Evolutionary conservation across 64 coral and sea anemone species (phyloP).

Genomic region (Stichodactyla helianthus): DNA sequence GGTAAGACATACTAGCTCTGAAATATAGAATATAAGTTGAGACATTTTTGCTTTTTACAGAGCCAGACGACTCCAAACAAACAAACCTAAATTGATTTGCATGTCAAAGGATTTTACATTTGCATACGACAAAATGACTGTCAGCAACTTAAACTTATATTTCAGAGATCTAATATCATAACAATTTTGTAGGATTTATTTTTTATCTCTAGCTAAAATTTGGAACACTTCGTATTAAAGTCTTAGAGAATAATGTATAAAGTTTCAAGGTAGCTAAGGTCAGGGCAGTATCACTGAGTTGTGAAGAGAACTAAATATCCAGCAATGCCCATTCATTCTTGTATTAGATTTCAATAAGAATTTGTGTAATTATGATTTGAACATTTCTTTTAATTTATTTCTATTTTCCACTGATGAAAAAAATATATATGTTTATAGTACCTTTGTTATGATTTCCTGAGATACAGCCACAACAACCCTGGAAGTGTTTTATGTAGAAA

Average conservation of each 20-base stretch:
- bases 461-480: too few relatives aligned
- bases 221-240: background rate
- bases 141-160: too few relatives aligned
- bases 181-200: too few relatives aligned
- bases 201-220: too few relatives aligned
- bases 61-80: background rate
- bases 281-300: background rate
- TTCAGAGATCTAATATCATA: too few relatives aligned
- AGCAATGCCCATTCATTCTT: background rate
- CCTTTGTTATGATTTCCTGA: background rate
- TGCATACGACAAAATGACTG: background rate
- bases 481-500: too few relatives aligned
- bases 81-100: background rate
- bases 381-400: background rate
- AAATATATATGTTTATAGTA: background rate
- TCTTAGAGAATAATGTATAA: background rate
- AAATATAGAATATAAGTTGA: background rate
- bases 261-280: background rate
- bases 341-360: background rate
- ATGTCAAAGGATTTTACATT: conserved; percentile 13
- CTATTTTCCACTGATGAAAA: background rate
- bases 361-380: background rate
- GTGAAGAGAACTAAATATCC: too few relatives aligned
- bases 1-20: conserved; percentile 6
- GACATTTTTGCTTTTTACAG: background rate